Conservation (phyloP, 2,113 vertebrate genomes). For the Catharus minimus region DNA sequence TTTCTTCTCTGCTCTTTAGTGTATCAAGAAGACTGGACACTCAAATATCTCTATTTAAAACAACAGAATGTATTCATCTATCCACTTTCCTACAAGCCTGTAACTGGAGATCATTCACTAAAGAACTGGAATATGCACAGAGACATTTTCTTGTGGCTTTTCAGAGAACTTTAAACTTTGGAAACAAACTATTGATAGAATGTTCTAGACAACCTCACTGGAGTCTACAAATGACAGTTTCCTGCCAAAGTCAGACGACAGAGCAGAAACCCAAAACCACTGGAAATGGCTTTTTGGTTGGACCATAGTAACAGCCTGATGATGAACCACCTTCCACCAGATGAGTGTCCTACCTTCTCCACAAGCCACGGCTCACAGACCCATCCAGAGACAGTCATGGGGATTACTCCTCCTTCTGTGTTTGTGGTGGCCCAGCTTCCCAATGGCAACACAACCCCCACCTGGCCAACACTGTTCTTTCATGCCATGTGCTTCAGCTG, state of each 20-base stretch:
- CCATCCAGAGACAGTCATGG: fast-evolving
- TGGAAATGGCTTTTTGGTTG: neutral
- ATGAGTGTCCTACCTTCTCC: neutral
- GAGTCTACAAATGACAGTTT: neutral
- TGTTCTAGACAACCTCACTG: fast-evolving
- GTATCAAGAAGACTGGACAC: neutral
- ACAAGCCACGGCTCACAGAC: fast-evolving
- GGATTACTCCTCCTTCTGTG: fast-evolving
- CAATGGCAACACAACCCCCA: fast-evolving
- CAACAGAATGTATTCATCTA: neutral
- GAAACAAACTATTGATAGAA: neutral
- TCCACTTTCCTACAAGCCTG: neutral
- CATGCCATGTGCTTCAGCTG: fast-evolving
- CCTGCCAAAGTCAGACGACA: fast-evolving
- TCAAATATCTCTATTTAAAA: neutral
- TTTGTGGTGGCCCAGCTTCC: fast-evolving
- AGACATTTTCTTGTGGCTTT: neutral
- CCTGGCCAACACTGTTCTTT: fast-evolving
- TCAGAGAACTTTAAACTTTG: neutral
- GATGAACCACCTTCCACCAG: neutral
- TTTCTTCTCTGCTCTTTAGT: neutral
- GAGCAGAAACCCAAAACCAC: neutral
- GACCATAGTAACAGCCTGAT: fast-evolving
- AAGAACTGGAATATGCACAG: neutral
- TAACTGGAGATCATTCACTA: neutral